Base-by-base conservation (phyloP, 2,113 vertebrate species). In the Indicator maculatus region DNA sequence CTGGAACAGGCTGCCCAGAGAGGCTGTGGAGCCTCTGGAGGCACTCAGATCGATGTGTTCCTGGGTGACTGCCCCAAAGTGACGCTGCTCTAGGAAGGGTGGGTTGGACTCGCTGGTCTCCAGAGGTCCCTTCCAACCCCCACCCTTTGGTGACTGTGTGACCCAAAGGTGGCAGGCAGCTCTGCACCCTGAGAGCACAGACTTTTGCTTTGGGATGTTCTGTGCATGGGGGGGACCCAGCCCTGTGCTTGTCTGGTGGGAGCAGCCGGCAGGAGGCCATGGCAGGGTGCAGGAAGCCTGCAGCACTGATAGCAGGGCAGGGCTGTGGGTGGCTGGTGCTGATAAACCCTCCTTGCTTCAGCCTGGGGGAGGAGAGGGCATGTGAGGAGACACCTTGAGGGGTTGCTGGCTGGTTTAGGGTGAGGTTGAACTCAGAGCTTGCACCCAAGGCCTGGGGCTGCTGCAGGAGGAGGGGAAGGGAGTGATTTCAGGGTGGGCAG, bases 221-320 rank as follows among this genome's bases (percentile, higher is more conserved):
- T 1, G 3, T 8, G 5, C 5, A 8, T 0, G 1, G 28, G 28
- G 16, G 17, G 8, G 16, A 14, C 36, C 30, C 3, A 0, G 36
- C 66, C 60, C 28, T 1, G 0, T 1, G 50, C 76, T 21, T 2
- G 50, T 31, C 4, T 6, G 23, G 14, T n/a, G 85, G 39, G 28
- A 70, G 8, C 38, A 3, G 33, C 6, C 18, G 44, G 30, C 79
- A 44, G n/a, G 69, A 84, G 74, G 44, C 60, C 56, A 1, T 12
- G 3, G 30, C 58, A 1, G 80, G 8, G 39, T 3, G 4, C 2
- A 5, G 67, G 36, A 27, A 60, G n/a, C 13, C 30, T 69, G 90
- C 1, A 8, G 12, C n/a, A 6, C 58, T 2, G 77, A 88, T 92
- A 95, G 12, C 3, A 2, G 86, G 36, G 6, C 9, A 8, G 15